Base-by-base conservation (phyloP, 1,140 invertebrate genomes). In the Meloidogyne chitwoodi region DNA sequence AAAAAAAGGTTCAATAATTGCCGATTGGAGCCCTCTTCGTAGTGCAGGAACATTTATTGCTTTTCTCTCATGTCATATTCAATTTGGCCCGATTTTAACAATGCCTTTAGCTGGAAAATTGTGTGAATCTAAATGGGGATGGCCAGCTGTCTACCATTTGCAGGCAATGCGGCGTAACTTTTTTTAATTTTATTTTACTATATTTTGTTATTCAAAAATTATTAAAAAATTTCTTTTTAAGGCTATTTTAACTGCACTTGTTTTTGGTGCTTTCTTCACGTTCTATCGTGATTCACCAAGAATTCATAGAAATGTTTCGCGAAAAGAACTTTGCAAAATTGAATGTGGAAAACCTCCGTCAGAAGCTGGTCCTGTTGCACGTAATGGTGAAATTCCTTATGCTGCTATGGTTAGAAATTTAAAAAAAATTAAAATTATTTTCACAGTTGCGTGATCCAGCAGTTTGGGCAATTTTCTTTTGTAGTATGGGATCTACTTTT, bases 71-170 rank as follows among this genome's bases (percentile, higher is more conserved):
- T 74, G 76, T 27, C 77, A 86, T 65, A 69, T 87, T 71, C 48
- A 80, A 66, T 75, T 83, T 26, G 81, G 82, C 8, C 62, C 81
- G 11, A 84, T 82, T 44, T 41, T 82, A 26, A 81, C 82, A 12
- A 82, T 82, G 83, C 82, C 82, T 1, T 48, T 80, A 22, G 48
- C 75, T 14, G 83, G 83, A 31, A 65, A 78, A 38, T 77, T 83
- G 75, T 83, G 78, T 68, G 73, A 74, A 44, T 74, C 64, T 8
- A 67, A 26, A n/a, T 70, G 69, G 66, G 82, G 82, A 27, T 83
- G 82, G 82, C 71, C 69, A n/a, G 74, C 79, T 12, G 68, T 83
- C 26, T 83, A 83, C 69, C 85, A 84, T 56, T 64, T 84, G 66
- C 80, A 78, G 27, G 82, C 77, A 48, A 71, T 56, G 48, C 48